Conservation (phyloP, 2,797 vertebrate species). For the Neosilurus mollespiculum region DNA sequence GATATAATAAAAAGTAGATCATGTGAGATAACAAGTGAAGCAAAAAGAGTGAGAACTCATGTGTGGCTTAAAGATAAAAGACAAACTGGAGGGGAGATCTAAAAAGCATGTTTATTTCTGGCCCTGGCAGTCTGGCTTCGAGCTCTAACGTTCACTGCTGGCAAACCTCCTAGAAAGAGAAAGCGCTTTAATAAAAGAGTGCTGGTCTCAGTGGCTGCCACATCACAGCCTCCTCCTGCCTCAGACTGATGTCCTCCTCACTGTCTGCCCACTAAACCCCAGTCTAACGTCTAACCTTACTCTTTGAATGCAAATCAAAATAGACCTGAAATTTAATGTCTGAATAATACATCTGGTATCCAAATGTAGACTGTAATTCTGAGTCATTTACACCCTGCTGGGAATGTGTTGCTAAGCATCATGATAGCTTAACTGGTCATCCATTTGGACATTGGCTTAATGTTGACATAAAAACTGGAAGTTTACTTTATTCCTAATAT, state of each 20-base stretch:
- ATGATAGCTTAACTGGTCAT: neutral
- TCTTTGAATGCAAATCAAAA: constrained; percentile 49
- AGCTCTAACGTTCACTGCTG: constrained; percentile 80
- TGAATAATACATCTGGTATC: constrained; percentile 54
- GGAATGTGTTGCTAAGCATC: constrained; percentile 11
- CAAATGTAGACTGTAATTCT: constrained; percentile 40
- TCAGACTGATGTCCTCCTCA: constrained; percentile 45
- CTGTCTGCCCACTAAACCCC: constrained; percentile 54
- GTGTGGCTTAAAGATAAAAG: constrained; percentile 30
- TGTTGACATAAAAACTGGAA: neutral
- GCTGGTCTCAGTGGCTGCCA: constrained; percentile 63
- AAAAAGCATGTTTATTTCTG: constrained; percentile 86
- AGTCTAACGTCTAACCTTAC: constrained; percentile 49
- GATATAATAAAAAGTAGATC: constrained; percentile 17
- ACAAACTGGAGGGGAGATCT: constrained; percentile 49
- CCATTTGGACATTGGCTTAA: neutral
- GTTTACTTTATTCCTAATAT: neutral
- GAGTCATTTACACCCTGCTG: constrained; percentile 28
- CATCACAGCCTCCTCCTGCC: constrained; percentile 57
- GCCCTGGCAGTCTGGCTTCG: constrained; percentile 75
- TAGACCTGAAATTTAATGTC: constrained; percentile 47
- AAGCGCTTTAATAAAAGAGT: constrained; percentile 76
- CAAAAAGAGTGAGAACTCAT: constrained; percentile 27
- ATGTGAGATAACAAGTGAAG: constrained; percentile 15
- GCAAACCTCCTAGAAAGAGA: constrained; percentile 64